These are phyloP conservation scores for Pomatostomus ruficeps DNA, from an alignment of 2,113 vertebrate genomes.

Conservation along the genomic window DNA sequence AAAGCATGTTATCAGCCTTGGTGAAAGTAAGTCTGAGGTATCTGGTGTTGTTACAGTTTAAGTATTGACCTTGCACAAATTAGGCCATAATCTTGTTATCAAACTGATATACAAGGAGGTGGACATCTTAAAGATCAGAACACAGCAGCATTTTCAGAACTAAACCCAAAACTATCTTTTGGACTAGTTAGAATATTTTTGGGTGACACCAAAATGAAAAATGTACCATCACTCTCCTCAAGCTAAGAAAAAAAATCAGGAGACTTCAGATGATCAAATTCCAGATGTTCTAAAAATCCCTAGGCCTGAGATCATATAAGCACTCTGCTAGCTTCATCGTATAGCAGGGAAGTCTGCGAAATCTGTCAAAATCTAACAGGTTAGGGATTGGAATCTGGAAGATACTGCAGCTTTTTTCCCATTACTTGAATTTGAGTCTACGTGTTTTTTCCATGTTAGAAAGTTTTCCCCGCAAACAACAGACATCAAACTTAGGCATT, in stretches of 20 bases:
- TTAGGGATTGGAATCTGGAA: background rate
- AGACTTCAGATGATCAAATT: background rate
- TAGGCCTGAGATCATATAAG: background rate
- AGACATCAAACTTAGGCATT: background rate
- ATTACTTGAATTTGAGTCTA: background rate
- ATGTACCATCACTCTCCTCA: background rate
- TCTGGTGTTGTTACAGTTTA: background rate
- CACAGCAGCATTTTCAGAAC: background rate
- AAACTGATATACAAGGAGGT: background rate
- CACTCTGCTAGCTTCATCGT: background rate
- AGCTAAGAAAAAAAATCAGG: background rate
- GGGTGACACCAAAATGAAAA: background rate
- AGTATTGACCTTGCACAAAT: background rate
- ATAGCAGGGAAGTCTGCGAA: background rate
- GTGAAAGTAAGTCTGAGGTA: background rate
- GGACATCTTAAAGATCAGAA: background rate
- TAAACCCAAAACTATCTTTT: background rate
- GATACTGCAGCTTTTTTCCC: background rate
- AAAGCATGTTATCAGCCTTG: background rate
- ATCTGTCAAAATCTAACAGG: background rate
- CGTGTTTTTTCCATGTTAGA: background rate
- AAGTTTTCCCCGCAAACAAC: background rate
- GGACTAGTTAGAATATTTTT: background rate
- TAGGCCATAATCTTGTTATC: background rate
- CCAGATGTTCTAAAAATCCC: background rate